Percentiles rank a stretch among this genome's conserved stretches.
Conservation (phyloP, 2,888 invertebrate species). For the Netelia melanura region DNA sequence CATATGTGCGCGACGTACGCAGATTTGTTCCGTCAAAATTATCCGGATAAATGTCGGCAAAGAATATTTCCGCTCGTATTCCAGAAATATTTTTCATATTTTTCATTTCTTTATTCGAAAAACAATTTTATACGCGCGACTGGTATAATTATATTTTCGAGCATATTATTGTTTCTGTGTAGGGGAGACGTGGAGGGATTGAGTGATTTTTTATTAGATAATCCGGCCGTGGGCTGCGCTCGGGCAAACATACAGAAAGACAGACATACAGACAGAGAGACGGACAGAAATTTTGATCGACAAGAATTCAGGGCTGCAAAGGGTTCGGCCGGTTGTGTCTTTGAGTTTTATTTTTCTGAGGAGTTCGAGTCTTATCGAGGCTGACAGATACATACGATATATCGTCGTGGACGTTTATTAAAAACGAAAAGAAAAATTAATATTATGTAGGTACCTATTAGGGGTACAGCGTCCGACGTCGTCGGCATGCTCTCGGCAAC, state of each 20-base stretch:
- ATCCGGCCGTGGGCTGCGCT: constrained; percentile 54
- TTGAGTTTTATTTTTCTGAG: constrained; percentile 14
- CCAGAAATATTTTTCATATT: too few species aligned
- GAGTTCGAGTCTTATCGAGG: constrained; percentile 69
- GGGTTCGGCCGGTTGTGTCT: neutral
- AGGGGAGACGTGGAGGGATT: neutral
- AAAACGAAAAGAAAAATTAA: constrained; percentile 54
- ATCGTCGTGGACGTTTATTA: constrained; percentile 59
- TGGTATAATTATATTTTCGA: constrained; percentile 11
- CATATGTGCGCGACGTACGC: neutral
- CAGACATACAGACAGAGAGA: constrained; percentile 39
- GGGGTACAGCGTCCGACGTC: constrained; percentile 92
- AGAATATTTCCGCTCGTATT: too few species aligned
- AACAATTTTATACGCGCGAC: too few species aligned
- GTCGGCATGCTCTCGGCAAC: constrained; percentile 98
- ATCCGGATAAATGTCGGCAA: too few species aligned
- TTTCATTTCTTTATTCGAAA: too few species aligned
- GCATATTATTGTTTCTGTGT: neutral
- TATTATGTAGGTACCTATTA: constrained; percentile 88
- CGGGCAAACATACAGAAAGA: constrained; percentile 63
- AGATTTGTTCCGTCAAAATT: neutral
- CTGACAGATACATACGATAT: constrained; percentile 68
- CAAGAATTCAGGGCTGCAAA: neutral
- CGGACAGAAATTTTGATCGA: constrained; percentile 45
- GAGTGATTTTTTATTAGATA: constrained; percentile 30